Conservation (phyloP, 35 echinoderm and acorn worm species). For the Apostichopus parvimensis region DNA sequence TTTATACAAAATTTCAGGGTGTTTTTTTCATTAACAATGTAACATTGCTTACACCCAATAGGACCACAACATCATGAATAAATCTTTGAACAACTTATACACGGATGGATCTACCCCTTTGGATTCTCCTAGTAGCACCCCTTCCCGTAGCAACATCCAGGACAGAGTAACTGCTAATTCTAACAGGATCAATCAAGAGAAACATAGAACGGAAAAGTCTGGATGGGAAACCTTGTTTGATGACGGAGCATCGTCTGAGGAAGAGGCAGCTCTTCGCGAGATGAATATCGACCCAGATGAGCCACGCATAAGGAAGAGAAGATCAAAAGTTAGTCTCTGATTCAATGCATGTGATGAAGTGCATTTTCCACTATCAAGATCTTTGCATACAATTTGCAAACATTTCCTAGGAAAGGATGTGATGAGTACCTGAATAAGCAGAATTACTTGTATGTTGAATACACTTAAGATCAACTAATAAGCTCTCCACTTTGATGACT, state of each 20-base stretch:
- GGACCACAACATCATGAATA: constrained; percentile 86
- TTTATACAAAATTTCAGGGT: too few species aligned
- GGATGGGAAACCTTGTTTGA: constrained; percentile 8
- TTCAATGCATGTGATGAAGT: too few species aligned
- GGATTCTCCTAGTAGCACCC: constrained; percentile 54
- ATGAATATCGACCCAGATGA: background rate
- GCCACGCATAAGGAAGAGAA: background rate
- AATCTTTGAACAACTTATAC: constrained; percentile 75
- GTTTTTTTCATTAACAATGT: background rate
- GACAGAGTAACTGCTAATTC: background rate
- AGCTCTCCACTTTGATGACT: too few species aligned
- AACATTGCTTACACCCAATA: background rate
- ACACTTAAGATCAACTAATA: too few species aligned
- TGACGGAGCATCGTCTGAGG: background rate
- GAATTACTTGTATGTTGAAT: too few species aligned
- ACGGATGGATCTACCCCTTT: constrained; percentile 42
- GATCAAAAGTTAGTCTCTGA: background rate
- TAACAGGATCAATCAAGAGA: background rate
- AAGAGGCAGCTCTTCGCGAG: background rate
- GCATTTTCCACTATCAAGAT: too few species aligned
- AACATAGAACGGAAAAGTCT: background rate
- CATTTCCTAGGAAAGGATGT: too few species aligned
- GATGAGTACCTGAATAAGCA: too few species aligned
- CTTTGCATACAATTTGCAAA: too few species aligned
- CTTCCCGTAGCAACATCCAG: background rate